These are phyloP conservation scores for Prionailurus viverrinus DNA, from an alignment of 2,113 vertebrate genomes.

Conservation along the genomic window DNA sequence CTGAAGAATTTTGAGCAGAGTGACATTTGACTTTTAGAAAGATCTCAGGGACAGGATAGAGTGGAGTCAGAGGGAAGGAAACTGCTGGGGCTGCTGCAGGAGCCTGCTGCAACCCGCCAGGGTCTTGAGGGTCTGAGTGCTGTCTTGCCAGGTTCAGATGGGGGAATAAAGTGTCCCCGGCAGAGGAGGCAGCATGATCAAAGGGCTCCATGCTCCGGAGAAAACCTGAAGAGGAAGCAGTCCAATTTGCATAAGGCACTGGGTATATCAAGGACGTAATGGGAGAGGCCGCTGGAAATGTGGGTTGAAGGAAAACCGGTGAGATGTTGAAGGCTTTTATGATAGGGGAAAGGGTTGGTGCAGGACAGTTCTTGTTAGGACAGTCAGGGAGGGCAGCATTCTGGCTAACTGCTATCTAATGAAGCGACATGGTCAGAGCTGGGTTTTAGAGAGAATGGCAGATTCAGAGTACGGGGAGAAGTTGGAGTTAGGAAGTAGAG, in stretches of 20 bases:
- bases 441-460: not conserved
- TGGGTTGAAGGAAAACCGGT: not conserved
- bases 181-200: not conserved
- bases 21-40: not conserved
- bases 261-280: not conserved
- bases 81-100: not conserved
- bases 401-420: not conserved
- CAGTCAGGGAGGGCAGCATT: not conserved
- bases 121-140: not conserved
- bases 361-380: not conserved
- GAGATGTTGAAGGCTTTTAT: not conserved
- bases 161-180: not conserved
- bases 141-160: not conserved
- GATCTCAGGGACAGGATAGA: not conserved
- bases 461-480: not conserved
- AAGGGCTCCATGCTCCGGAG: not conserved
- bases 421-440: not conserved
- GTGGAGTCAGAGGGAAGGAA: not conserved
- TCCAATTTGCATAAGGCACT: not conserved
- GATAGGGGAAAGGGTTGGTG: not conserved
- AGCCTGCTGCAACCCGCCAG: not conserved
- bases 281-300: not conserved
- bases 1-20: not conserved
- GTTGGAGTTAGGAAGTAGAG: not conserved
- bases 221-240: not conserved